phyloP scores from a whole-genome alignment of 2,888 invertebrate genomes.

The Steinernema hermaphroditum region DNA sequence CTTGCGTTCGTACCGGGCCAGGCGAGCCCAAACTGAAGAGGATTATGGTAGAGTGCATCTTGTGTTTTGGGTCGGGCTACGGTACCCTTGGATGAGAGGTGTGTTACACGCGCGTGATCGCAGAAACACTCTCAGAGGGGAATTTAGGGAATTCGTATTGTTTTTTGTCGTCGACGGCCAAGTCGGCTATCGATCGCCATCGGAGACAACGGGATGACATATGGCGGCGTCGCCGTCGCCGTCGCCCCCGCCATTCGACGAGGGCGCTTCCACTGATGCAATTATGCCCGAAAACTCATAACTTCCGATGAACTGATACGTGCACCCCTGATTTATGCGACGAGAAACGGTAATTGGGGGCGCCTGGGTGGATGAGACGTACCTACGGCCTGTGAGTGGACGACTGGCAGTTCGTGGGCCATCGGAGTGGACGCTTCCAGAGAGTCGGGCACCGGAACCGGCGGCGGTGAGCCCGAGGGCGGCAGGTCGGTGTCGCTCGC shows the following conservation, averaged over 20 bases:
- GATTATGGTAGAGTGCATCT: background rate
- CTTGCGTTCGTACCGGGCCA: conserved; percentile 61
- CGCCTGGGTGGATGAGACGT: background rate
- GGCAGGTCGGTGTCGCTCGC: conserved; percentile 29
- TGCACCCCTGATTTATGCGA: background rate
- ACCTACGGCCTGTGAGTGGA: conserved; percentile 35
- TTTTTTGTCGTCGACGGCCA: too few relatives aligned
- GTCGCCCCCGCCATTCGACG: conserved; percentile 6
- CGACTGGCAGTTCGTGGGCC: conserved; percentile 35
- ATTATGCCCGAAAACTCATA: conserved; percentile 19
- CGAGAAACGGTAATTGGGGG: background rate
- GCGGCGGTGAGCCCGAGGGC: conserved; percentile 37
- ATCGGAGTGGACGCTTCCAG: conserved; percentile 20
- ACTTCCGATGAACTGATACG: conserved; percentile 17
- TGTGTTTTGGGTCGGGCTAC: too few relatives aligned
- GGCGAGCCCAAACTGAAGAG: conserved; percentile 61
- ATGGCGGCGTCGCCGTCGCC: background rate
- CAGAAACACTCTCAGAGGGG: too few relatives aligned
- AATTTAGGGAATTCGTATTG: too few relatives aligned
- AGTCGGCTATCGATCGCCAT: background rate
- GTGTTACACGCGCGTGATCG: too few relatives aligned
- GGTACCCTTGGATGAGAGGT: too few relatives aligned
- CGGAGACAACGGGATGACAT: background rate
- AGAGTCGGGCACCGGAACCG: conserved; percentile 28
- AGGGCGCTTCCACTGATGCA: conserved; percentile 22